Conservation (phyloP, 1,140 invertebrate species). For the Cepaea nemoralis region DNA sequence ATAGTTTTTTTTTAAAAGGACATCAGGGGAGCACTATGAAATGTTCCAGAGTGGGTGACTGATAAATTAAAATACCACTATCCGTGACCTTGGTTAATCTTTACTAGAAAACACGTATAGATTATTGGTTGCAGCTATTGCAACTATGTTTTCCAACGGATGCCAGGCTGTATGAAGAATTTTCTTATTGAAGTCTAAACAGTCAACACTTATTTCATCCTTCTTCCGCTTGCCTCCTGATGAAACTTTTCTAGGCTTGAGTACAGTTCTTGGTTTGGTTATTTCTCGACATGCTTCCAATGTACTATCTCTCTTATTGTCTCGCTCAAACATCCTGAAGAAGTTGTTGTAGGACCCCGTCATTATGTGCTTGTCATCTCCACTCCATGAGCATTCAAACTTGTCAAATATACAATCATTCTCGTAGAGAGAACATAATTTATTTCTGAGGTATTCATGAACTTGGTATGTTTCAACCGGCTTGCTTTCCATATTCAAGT, state of each 20-base stretch:
- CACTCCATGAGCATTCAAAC: slow-evolving; percentile 99
- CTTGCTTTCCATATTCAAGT: slow-evolving; percentile 98
- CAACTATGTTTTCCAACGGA: slow-evolving; percentile 95
- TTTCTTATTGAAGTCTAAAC: slow-evolving; percentile 99
- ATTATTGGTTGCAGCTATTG: slow-evolving; percentile 99
- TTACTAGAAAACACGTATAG: slow-evolving; percentile 99
- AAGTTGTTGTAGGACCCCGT: slow-evolving; percentile 99
- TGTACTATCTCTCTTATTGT: slow-evolving; percentile 87
- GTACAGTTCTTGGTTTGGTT: slow-evolving; percentile 92
- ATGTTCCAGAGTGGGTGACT: slow-evolving; percentile 6
- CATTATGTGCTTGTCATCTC: slow-evolving; percentile 97
- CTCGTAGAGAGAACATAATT: slow-evolving; percentile 98
- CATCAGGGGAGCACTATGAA: not conserved
- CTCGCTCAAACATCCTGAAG: slow-evolving; percentile 96
- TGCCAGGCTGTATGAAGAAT: slow-evolving; percentile 99
- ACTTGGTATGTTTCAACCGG: slow-evolving; percentile 99
- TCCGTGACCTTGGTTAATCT: slow-evolving; percentile 78
- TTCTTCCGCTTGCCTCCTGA: slow-evolving; percentile 91
- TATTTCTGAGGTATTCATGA: slow-evolving; percentile 97
- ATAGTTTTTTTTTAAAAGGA: not conserved
- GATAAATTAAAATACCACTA: slow-evolving; percentile 16
- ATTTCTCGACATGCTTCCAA: slow-evolving; percentile 81
- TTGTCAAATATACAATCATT: slow-evolving; percentile 99
- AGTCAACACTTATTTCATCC: slow-evolving; percentile 98
- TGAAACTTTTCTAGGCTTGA: slow-evolving; percentile 81